Percentiles rank a stretch among this genome's conserved stretches.
These are phyloP conservation scores for Drosophila setifemur DNA, from an alignment of 1,140 invertebrate species.

Conservation along the genomic window DNA sequence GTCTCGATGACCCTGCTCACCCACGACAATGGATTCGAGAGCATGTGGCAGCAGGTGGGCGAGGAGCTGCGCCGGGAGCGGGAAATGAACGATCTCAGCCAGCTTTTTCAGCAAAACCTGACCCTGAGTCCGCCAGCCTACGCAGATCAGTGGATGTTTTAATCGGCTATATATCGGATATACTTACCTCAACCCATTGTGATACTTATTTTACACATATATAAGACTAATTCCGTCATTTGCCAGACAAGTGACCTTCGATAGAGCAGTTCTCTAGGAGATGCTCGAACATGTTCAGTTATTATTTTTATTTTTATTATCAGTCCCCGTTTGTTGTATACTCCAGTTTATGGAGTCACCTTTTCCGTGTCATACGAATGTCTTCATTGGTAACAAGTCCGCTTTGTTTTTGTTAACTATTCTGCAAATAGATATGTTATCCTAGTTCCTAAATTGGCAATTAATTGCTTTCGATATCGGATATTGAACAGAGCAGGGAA, in stretches of 20 bases:
- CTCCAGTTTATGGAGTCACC: neutral
- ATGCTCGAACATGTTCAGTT: slow-evolving; percentile 23
- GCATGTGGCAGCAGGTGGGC: slow-evolving; percentile 58
- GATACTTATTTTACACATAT: slow-evolving; percentile 17
- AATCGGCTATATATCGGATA: neutral
- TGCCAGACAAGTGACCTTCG: neutral
- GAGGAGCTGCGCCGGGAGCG: slow-evolving; percentile 55
- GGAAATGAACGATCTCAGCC: slow-evolving; percentile 43
- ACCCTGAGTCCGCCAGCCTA: slow-evolving; percentile 16
- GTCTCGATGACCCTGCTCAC: slow-evolving; percentile 9
- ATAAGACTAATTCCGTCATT: slow-evolving; percentile 4
- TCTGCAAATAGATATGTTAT: slow-evolving; percentile 14
- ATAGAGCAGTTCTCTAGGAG: slow-evolving; percentile 34
- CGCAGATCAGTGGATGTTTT: slow-evolving; percentile 26
- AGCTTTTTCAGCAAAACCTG: slow-evolving; percentile 55
- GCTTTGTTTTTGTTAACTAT: slow-evolving; percentile 23
- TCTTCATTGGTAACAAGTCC: slow-evolving; percentile 23
- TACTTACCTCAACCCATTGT: neutral
- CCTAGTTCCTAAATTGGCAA: slow-evolving; percentile 5
- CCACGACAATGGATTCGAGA: slow-evolving; percentile 56
- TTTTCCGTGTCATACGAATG: slow-evolving; percentile 21
- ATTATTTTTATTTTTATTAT: slow-evolving; percentile 14
- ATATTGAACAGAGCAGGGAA: neutral
- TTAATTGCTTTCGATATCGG: slow-evolving; percentile 15
- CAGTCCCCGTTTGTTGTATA: slow-evolving; percentile 15